phyloP scores from a whole-genome alignment of 2,888 invertebrate species.

The Griposia aprilina region DNA sequence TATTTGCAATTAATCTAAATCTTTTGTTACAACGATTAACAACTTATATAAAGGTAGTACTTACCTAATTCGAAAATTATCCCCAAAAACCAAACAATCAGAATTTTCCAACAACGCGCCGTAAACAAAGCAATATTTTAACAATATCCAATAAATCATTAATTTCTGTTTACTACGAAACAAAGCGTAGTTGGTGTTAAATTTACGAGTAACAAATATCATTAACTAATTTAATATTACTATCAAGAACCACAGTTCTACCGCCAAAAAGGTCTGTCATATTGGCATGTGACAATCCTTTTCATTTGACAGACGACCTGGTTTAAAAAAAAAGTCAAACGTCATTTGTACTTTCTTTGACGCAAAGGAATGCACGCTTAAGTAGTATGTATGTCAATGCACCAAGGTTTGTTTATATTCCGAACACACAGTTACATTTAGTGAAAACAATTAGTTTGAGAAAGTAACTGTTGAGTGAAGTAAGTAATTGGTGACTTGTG shows the following conservation, averaged over 20 bases:
- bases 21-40: no score
- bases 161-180: not conserved
- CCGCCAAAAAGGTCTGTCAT: not conserved
- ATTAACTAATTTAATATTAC: not conserved
- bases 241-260: not conserved
- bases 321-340: slow-evolving; percentile 51
- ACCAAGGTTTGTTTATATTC: slow-evolving; percentile 61
- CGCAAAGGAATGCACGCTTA: slow-evolving; percentile 65
- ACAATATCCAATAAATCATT: not conserved
- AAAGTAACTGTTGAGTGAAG: slow-evolving; percentile 44
- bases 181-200: not conserved
- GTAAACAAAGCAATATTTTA: not conserved
- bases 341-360: slow-evolving; percentile 61
- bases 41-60: no score
- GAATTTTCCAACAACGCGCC: not conserved
- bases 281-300: slow-evolving; percentile 26
- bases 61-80: not conserved
- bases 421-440: slow-evolving; percentile 48
- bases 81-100: not conserved
- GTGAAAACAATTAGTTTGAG: slow-evolving; percentile 57
- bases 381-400: slow-evolving; percentile 67
- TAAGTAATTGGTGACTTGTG: slow-evolving; percentile 8
- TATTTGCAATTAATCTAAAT: not conserved
- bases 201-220: not conserved
- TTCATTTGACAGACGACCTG: slow-evolving; percentile 51